Conservation (phyloP, 2,888 invertebrate species). For the Taphrorychus bicolor region DNA sequence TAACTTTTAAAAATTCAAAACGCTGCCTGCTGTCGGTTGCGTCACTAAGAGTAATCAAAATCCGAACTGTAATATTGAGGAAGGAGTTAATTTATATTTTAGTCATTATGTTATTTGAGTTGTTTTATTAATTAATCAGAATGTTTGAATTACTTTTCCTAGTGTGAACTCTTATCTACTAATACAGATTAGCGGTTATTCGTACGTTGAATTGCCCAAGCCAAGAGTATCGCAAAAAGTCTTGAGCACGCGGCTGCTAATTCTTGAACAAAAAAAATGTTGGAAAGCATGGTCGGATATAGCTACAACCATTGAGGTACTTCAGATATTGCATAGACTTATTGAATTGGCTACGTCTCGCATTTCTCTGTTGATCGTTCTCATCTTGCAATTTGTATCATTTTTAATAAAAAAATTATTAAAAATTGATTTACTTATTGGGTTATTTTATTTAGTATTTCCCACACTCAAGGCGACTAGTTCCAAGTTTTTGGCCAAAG, state of each 20-base stretch:
- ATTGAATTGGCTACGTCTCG: constrained; percentile 17
- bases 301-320: constrained; percentile 38
- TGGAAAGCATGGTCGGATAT: constrained; percentile 1
- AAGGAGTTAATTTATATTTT: constrained; percentile 6
- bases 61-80: background rate
- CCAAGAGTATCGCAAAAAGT: background rate
- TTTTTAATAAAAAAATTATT: constrained; percentile 30
- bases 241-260: constrained; percentile 1
- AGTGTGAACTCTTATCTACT: constrained; percentile 1
- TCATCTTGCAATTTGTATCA: constrained; percentile 35
- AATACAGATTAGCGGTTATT: constrained; percentile 50
- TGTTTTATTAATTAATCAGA: constrained; percentile 1
- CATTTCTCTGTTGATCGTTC: constrained; percentile 38
- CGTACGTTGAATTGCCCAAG: constrained; percentile 52
- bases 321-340: constrained; percentile 17
- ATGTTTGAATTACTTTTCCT: constrained; percentile 3
- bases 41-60: background rate
- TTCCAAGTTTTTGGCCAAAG: no score
- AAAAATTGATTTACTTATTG: background rate
- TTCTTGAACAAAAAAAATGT: constrained; percentile 42
- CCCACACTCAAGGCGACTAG: background rate
- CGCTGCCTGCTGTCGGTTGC: background rate
- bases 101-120: background rate
- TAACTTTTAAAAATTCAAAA: background rate
- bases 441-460: background rate